These are phyloP conservation scores for Troides aeacus DNA, from an alignment of 2,888 invertebrate genomes.

Conservation along the genomic window DNA sequence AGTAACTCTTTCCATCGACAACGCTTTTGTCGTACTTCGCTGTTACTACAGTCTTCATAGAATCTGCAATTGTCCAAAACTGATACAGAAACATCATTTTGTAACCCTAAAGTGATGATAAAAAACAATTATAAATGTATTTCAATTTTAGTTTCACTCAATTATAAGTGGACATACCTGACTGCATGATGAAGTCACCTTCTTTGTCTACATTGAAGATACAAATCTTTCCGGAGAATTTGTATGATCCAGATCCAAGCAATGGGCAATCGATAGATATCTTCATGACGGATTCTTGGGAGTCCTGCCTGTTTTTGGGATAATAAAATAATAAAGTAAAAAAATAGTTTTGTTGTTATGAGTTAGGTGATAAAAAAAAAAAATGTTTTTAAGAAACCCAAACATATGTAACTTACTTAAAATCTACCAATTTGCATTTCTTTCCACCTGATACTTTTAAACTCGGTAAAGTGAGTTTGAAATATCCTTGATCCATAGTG, in stretches of 20 bases:
- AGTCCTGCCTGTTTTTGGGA: constrained; percentile 7
- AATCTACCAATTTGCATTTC: constrained; percentile 7
- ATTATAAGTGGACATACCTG: constrained; percentile 6
- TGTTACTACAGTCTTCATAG: background rate
- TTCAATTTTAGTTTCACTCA: background rate
- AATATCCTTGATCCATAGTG: constrained; percentile 18
- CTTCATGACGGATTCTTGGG: constrained; percentile 8
- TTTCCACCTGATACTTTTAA: constrained; percentile 16
- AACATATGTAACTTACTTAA: constrained; percentile 5
- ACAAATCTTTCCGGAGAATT: constrained; percentile 17
- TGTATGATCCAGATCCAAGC: constrained; percentile 16
- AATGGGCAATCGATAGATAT: constrained; percentile 19
- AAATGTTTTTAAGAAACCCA: too few species aligned
- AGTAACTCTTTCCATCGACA: constrained; percentile 2
- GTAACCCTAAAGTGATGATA: background rate
- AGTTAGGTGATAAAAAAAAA: too few species aligned
- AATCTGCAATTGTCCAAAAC: constrained; percentile 4
- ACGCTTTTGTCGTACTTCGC: background rate
- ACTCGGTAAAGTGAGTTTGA: constrained; percentile 7
- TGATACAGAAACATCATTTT: too few species aligned
- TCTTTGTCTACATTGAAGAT: constrained; percentile 18
- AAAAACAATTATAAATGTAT: background rate
- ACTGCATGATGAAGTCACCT: constrained; percentile 13
- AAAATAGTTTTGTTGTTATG: too few species aligned
- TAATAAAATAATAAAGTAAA: background rate